phyloP scores from a whole-genome alignment of 2,888 invertebrate genomes.

The Baccha elongata region DNA sequence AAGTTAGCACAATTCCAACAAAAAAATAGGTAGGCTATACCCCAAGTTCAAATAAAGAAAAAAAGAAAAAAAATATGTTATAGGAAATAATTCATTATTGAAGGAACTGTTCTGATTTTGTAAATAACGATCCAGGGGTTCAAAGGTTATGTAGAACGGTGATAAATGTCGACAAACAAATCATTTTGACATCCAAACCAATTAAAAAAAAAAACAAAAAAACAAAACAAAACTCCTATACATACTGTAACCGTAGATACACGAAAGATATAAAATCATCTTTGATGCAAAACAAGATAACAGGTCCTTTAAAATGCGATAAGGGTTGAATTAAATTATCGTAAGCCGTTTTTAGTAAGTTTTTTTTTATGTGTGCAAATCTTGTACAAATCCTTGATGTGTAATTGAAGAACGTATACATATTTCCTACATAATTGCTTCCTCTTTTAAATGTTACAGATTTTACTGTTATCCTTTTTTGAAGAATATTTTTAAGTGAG shows the following conservation, averaged over 20 bases:
- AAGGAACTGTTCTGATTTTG: slow-evolving; percentile 16
- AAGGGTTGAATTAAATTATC: slow-evolving; percentile 49
- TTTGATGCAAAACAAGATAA: background rate
- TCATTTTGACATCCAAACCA: slow-evolving; percentile 28
- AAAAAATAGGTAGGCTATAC: too few relatives aligned
- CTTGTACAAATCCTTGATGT: slow-evolving; percentile 30
- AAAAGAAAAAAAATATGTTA: background rate
- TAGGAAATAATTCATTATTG: slow-evolving; percentile 27
- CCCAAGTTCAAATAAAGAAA: background rate
- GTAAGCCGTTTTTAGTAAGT: slow-evolving; percentile 17
- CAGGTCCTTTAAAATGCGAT: slow-evolving; percentile 25
- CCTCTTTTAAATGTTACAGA: background rate
- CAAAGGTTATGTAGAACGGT: slow-evolving; percentile 14
- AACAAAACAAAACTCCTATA: background rate
- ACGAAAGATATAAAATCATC: slow-evolving; percentile 20
- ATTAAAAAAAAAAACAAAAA: slow-evolving; percentile 18
- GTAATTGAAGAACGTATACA: slow-evolving; percentile 9
- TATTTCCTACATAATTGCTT: background rate
- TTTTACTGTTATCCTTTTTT: slow-evolving; percentile 14
- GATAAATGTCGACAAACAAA: slow-evolving; percentile 31
- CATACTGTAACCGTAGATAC: slow-evolving; percentile 4
- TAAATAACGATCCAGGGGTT: slow-evolving; percentile 18
- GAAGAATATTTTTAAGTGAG: background rate
- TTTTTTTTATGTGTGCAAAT: slow-evolving; percentile 18
- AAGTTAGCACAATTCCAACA: background rate